Percentiles rank a stretch among this genome's conserved stretches.
These are phyloP conservation scores for Dasysyrphus albostriatus DNA, from an alignment of 2,888 invertebrate genomes.

Conservation along the genomic window DNA sequence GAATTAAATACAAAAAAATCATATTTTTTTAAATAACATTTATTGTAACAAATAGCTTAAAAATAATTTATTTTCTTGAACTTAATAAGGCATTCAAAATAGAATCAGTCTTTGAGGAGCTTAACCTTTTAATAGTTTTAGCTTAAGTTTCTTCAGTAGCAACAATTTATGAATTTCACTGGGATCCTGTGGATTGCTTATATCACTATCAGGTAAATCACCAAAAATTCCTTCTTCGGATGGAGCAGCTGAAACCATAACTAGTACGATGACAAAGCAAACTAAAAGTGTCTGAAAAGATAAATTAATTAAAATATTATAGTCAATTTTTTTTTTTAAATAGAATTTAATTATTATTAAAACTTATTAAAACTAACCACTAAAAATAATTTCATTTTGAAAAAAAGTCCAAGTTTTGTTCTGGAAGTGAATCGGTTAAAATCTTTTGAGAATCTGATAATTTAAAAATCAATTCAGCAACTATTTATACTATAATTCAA, in stretches of 20 bases:
- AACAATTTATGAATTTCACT: not conserved
- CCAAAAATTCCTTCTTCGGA: slow-evolving; percentile 4
- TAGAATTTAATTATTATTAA: too few relatives aligned
- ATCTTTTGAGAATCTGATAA: too few relatives aligned
- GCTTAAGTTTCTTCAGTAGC: slow-evolving; percentile 14
- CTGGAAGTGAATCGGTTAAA: too few relatives aligned
- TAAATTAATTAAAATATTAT: not conserved
- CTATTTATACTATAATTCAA: too few relatives aligned
- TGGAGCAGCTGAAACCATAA: not conserved
- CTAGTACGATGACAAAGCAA: not conserved
- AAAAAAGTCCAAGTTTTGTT: too few relatives aligned
- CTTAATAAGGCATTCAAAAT: not conserved
- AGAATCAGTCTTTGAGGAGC: not conserved
- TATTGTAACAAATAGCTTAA: not conserved
- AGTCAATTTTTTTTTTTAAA: not conserved
- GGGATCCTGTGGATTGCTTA: slow-evolving; percentile 20
- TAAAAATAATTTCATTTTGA: too few relatives aligned
- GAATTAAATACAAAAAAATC: too few relatives aligned
- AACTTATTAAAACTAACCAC: too few relatives aligned
- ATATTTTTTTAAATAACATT: not conserved
- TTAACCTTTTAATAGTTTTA: slow-evolving; percentile 3
- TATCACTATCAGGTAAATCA: slow-evolving; percentile 19
- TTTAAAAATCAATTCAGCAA: too few relatives aligned
- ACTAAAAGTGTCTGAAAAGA: slow-evolving; percentile 16
- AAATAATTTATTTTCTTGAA: not conserved